A percentile compares a stretch with the other conserved stretches of the same genome.
phyloP scores from a whole-genome alignment of 2,888 invertebrate genomes.

The Callyntrura sp. region DNA sequence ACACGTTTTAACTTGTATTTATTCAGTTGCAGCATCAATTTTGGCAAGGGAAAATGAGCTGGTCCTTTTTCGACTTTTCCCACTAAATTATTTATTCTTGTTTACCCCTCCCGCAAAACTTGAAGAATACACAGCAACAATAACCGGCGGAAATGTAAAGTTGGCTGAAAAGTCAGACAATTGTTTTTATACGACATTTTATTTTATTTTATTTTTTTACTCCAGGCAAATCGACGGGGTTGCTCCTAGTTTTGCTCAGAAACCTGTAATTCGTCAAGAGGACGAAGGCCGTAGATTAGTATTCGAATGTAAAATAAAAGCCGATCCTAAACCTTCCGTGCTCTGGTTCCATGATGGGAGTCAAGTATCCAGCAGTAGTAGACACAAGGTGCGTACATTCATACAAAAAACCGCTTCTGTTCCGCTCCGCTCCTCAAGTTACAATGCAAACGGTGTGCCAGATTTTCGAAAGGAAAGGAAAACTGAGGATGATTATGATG shows the following conservation, averaged over 20 bases:
- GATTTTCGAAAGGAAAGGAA: background rate
- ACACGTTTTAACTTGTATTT: no score
- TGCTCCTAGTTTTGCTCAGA: slow-evolving; percentile 99
- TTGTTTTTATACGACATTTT: background rate
- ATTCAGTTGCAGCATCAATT: no score
- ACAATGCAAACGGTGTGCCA: background rate
- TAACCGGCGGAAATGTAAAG: background rate
- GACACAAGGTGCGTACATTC: slow-evolving; percentile 91
- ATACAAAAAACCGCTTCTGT: slow-evolving; percentile 53
- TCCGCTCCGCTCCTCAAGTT: slow-evolving; percentile 21
- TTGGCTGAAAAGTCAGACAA: background rate
- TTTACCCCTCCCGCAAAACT: background rate
- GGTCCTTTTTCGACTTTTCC: no score
- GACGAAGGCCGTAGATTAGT: slow-evolving; percentile 97
- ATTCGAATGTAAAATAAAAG: slow-evolving; percentile 97
- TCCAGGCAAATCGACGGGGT: slow-evolving; percentile 98
- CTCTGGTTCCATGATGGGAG: slow-evolving; percentile 96
- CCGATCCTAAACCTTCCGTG: slow-evolving; percentile 95
- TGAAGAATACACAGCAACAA: background rate
- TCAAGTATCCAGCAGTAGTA: slow-evolving; percentile 92
- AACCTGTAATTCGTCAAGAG: slow-evolving; percentile 98
- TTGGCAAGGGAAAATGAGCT: no score
- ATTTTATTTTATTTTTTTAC: slow-evolving; percentile 17
- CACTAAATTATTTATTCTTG: no score
- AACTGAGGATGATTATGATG: background rate